Evolutionary conservation across 2,797 vertebrate genomes (phyloP).

Genomic region (Hapalemur alaotrensis): DNA sequence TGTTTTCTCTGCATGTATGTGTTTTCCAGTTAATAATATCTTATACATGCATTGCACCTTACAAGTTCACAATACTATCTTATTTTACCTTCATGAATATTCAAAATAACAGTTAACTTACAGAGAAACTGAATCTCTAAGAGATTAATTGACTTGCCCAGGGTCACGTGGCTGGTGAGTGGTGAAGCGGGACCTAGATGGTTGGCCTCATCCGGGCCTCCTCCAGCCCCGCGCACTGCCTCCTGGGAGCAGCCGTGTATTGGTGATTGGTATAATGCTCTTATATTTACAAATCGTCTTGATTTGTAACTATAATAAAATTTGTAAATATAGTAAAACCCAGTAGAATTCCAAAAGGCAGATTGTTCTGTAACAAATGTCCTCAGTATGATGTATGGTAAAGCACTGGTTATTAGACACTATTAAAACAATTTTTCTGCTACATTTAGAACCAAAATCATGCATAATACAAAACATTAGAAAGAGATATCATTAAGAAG

Average conservation of each 20-base stretch:
- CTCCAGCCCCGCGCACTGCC: neutral
- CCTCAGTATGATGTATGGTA: neutral
- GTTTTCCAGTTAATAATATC: neutral
- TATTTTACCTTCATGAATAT: neutral
- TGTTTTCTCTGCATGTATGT: neutral
- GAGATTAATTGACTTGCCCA: neutral
- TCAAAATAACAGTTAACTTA: neutral
- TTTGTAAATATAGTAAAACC: neutral
- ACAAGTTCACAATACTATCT: neutral
- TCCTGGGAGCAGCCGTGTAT: neutral
- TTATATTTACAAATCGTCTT: neutral
- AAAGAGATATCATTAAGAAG: neutral
- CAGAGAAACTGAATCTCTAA: neutral
- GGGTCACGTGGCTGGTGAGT: neutral
- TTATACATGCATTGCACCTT: neutral
- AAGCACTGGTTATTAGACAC: neutral
- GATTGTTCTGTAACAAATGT: neutral
- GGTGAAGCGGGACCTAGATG: neutral
- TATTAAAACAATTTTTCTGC: conserved; percentile 18
- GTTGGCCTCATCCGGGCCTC: neutral
- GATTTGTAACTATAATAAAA: neutral
- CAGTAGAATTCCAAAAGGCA: neutral
- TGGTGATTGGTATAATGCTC: neutral
- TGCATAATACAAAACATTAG: conserved; percentile 3
- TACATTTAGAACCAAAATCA: conserved; percentile 40